These are phyloP conservation scores for Echinometra lucunter DNA, from an alignment of 53 echinoderm and acorn worm species.

Conservation along the genomic window DNA sequence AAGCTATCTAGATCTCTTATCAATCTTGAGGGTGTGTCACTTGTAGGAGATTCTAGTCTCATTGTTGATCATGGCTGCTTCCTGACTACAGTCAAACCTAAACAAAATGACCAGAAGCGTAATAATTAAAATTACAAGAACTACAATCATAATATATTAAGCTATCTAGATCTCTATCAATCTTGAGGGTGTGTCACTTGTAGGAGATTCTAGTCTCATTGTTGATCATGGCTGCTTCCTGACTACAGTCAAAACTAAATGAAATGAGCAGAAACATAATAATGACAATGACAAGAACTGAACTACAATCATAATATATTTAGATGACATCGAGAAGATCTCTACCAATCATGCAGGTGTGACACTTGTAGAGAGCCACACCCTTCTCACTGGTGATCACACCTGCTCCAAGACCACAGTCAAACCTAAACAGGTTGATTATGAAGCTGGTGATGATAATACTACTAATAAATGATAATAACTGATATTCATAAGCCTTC, in stretches of 20 bases:
- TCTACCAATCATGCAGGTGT: too few species aligned
- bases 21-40: slow-evolving; percentile 89
- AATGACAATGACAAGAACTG: background rate
- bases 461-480: too few species aligned
- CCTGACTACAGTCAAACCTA: too few species aligned
- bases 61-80: too few species aligned
- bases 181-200: slow-evolving; percentile 87
- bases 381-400: too few species aligned
- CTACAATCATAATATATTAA: too few species aligned
- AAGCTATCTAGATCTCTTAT: slow-evolving; percentile 81
- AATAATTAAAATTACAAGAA: background rate
- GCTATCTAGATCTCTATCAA: slow-evolving; percentile 83
- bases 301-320: too few species aligned
- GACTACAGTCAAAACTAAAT: too few species aligned
- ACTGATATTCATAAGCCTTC: too few species aligned
- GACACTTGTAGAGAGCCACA: too few species aligned
- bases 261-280: background rate
- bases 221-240: too few species aligned
- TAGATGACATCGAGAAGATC: too few species aligned
- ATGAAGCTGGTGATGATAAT: background rate
- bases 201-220: slow-evolving; percentile 53
- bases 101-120: background rate
- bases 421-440: background rate
- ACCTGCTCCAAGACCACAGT: background rate
- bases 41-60: slow-evolving; percentile 63